These are phyloP conservation scores for Hermaeophaga mercurialis DNA, from an alignment of 2,888 invertebrate species.

Conservation along the genomic window DNA sequence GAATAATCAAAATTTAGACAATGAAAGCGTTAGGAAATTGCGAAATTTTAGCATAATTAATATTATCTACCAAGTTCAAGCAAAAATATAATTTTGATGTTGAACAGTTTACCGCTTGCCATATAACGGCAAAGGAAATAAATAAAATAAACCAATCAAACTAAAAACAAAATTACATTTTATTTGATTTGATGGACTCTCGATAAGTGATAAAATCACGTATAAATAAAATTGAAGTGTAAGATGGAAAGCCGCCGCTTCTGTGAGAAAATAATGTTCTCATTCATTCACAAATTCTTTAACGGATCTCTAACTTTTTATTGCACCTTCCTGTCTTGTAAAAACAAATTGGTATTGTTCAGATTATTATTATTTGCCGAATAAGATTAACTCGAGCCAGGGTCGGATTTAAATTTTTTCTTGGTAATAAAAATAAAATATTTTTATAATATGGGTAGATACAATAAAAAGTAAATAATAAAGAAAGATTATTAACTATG, in stretches of 20 bases:
- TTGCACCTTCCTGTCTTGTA: constrained; percentile 33
- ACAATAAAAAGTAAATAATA: no score
- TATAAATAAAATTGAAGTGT: constrained; percentile 13
- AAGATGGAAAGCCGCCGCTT: constrained; percentile 12
- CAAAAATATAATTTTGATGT: no score
- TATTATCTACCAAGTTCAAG: no score
- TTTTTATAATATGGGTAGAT: no score
- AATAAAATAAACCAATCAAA: background rate
- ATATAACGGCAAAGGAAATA: background rate
- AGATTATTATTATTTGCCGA: constrained; percentile 13
- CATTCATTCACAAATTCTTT: constrained; percentile 41
- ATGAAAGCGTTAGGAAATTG: no score
- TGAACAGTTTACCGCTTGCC: no score
- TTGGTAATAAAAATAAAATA: no score
- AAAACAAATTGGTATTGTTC: constrained; percentile 36
- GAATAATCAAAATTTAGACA: no score
- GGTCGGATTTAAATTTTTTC: no score
- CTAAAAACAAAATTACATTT: constrained; percentile 13
- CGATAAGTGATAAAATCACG: constrained; percentile 13
- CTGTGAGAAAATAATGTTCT: constrained; percentile 25
- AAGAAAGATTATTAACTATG: no score
- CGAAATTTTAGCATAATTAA: no score
- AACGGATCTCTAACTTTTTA: constrained; percentile 36
- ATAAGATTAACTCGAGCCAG: no score
- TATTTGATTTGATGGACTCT: constrained; percentile 1